Evolutionary conservation across 2,888 invertebrate genomes (phyloP).

Genomic region (Cataglyphis rosenhaueri): DNA sequence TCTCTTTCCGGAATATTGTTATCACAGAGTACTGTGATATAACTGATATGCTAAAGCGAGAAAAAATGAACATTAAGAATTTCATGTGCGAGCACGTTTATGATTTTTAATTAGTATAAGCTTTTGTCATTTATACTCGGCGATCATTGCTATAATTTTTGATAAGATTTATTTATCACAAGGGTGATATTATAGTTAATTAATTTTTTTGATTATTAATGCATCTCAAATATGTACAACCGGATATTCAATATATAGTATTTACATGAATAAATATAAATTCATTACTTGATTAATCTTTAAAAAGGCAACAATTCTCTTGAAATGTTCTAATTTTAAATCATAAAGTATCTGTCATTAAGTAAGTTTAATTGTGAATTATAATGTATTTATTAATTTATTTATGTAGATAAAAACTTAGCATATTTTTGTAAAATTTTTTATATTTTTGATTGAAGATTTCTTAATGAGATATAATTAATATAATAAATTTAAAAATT

Average conservation of each 20-base stretch:
- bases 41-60: not conserved
- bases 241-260: not conserved
- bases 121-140: not conserved
- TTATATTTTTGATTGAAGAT: not conserved
- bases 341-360: not conserved
- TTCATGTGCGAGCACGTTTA: not conserved
- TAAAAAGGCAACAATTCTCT: not conserved
- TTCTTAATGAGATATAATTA: not conserved
- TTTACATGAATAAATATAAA: not conserved
- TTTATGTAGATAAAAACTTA: not conserved
- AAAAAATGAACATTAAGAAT: not conserved
- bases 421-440: not conserved
- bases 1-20: conserved; percentile 7
- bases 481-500: not conserved
- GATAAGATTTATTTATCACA: not conserved
- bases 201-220: not conserved
- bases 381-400: not conserved
- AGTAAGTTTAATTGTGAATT: not conserved
- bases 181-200: not conserved
- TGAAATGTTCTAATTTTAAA: not conserved
- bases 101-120: not conserved
- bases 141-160: not conserved
- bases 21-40: not conserved
- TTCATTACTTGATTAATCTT: not conserved
- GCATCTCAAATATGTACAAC: not conserved